Conservation (phyloP, 2,113 vertebrate species). For the Pipa parva region DNA sequence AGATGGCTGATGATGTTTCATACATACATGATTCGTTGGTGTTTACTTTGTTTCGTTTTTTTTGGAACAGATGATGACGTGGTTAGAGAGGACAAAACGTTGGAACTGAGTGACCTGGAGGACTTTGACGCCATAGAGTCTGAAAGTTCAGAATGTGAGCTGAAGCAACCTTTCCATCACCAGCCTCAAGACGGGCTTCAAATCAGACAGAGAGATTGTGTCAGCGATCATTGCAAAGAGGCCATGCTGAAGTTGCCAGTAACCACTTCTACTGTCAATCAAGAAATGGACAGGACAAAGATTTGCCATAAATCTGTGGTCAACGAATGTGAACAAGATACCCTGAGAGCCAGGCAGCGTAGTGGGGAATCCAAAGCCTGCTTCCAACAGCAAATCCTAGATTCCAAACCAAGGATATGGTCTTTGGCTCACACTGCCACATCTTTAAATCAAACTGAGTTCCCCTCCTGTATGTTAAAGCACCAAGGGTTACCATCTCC, state of each 20-base stretch:
- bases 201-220: constrained; percentile 62
- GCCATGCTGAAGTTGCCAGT: constrained; percentile 64
- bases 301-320: constrained; percentile 73
- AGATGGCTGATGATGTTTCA: no score
- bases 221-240: constrained; percentile 67
- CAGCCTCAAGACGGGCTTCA: constrained; percentile 66
- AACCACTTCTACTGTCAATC: constrained; percentile 55
- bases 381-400: constrained; percentile 74
- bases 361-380: constrained; percentile 71
- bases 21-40: no score
- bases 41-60: constrained; percentile 19
- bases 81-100: constrained; percentile 83
- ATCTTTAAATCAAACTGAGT: constrained; percentile 87
- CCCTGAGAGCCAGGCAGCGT: constrained; percentile 60
- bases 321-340: constrained; percentile 67
- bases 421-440: constrained; percentile 95
- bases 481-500: constrained; percentile 68
- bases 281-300: constrained; percentile 70
- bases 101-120: constrained; percentile 89
- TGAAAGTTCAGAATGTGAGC: constrained; percentile 82
- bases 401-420: constrained; percentile 94
- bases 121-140: constrained; percentile 88
- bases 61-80: constrained; percentile 63
- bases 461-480: constrained; percentile 92
- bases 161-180: constrained; percentile 78